Base-by-base conservation (phyloP, 2,888 invertebrate species). In the Cephus runcator region DNA sequence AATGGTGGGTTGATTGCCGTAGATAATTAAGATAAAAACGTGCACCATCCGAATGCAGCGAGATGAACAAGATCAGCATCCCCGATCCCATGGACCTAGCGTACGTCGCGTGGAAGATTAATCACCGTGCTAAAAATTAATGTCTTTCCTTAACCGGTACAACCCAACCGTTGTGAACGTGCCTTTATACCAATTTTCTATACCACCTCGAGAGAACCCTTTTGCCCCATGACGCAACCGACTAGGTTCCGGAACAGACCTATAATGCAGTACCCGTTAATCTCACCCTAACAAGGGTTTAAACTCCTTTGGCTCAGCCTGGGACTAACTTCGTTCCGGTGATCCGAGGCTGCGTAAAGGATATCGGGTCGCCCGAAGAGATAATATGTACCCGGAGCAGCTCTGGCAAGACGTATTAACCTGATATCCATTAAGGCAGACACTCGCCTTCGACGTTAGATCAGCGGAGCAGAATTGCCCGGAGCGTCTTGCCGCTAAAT, bases 281-380 rank as follows among this genome's bases (percentile, higher is more conserved):
- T 88, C 87, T 88, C 81, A 76, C 76, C 85, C 84, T 87, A 88
- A 88, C 86, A 86, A 86, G 88, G 84, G 81, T 85, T 86, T 85
- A 86, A 87, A 87, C 84, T 87, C 81, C 74, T 79, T 85, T 84
- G 79, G 82, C 73, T 9, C 79, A 79, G 76, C 77, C 83, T 69
- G n/a, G 34, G 30, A 36, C 69, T 78, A 56, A 31, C 31, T 56
- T 56, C 56, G 9, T 23, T 23, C 56, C 23, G 23, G 6, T 15
- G 40, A 40, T 40, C 40, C 4, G 4, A 6, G 15, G 40, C 40
- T 15, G 6, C 15, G 73, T 11, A 40, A 34, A 74, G 34, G 71
- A 31, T 34, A n/a, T 35, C 74, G 34, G 12, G 74, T 74, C 34
- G 30, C 71, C 71, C 71, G 30, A 30, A 34, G 74, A 34, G 36